Conservation (phyloP, 2,888 invertebrate species). For the Dione juno region DNA sequence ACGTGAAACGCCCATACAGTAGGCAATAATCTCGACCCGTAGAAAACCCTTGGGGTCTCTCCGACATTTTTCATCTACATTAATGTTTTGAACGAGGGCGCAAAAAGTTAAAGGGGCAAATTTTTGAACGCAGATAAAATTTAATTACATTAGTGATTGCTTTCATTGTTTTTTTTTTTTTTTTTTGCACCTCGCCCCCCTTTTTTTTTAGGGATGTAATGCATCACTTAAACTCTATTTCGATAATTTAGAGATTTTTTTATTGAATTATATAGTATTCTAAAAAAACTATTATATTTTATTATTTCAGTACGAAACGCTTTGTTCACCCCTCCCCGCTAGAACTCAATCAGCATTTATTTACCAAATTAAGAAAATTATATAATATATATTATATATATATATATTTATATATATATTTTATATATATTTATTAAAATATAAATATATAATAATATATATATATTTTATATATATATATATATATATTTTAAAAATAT, state of each 20-base stretch:
- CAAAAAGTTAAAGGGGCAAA: slow-evolving; percentile 74
- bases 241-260: background rate
- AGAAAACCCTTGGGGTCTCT: slow-evolving; percentile 65
- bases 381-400: no score
- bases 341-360: no score
- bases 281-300: no score
- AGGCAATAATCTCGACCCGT: slow-evolving; percentile 51
- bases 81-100: slow-evolving; percentile 71
- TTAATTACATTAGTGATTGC: slow-evolving; percentile 49
- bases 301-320: no score
- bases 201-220: background rate
- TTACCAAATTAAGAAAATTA: no score
- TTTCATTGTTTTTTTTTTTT: slow-evolving; percentile 11
- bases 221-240: background rate
- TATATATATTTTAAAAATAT: no score
- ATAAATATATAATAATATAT: no score
- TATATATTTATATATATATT: no score
- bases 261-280: no score
- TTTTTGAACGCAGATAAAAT: slow-evolving; percentile 67
- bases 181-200: background rate
- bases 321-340: no score
- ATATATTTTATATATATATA: no score
- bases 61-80: slow-evolving; percentile 76
- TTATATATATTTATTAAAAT: no score
- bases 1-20: slow-evolving; percentile 45